Evolutionary conservation across 2,113 vertebrate genomes (phyloP), one percentile per base, ranked within the genome.

Genomic region (Lepus europaeus): DNA sequence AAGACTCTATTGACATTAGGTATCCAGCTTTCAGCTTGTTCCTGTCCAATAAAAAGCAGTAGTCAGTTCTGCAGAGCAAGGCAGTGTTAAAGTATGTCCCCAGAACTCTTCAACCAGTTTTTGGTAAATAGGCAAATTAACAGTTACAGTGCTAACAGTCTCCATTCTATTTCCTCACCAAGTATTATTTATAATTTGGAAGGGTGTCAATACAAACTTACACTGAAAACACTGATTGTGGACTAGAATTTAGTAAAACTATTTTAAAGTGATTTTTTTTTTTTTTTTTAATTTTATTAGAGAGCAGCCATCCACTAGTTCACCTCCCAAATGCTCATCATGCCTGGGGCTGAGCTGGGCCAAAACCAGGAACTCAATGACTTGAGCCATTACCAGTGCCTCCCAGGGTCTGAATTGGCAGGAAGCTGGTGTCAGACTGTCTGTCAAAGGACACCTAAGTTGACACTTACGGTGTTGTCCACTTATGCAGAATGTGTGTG

Each of bases 1-100:
- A 98, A 20, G 98, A 99, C 97, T 99, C 99, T 95, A 99, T 89
- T 3, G 98, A 99, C 99, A 99, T 99, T 91, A 99, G 93, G 87
- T 98, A 99, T 5, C 98, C 98, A 19, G 98, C 98, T 97, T 99
- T 99, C 93, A 99, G 97, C 97, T 99, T 99, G 91, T 98, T 98
- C 97, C 99, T 99, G 95, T 87, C 88, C 97, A 93, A 92, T 13
- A 94, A 93, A 95, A 36, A 29, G 66, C 6, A 89, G 51, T 73
- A 92, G 39, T 90, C 84, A 95, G 69, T 83, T 95, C 73, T 66
- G 86, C 33, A 90, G 12, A 87, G 33, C 78, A 80, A 92, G 56
- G 31, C n/a, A 78, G 23, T 51, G 63, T 70, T 87, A 53, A 92
- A 68, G 81, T 33, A 36, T 27, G 5, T 25, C 36, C 13, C 29